phyloP scores from a whole-genome alignment of 2,113 vertebrate species.

The Pimephales promelas region DNA sequence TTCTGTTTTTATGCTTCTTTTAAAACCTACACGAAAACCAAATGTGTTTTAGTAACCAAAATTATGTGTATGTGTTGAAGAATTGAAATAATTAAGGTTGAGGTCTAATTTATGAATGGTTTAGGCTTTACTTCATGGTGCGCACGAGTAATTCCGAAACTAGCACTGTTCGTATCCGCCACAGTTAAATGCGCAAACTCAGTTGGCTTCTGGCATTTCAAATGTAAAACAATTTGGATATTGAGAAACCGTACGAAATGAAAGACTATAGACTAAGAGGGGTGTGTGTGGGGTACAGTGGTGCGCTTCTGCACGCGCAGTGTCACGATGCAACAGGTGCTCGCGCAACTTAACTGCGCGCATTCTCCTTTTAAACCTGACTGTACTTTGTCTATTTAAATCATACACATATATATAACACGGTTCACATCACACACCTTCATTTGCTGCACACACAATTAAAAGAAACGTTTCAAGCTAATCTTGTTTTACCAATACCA shows the following conservation, averaged over 20 bases:
- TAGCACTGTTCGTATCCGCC: not conserved
- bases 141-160: not conserved
- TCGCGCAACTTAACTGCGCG: not conserved
- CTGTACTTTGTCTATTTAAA: not conserved
- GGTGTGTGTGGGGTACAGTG: not conserved
- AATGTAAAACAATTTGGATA: not conserved
- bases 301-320: not conserved
- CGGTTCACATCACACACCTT: not conserved
- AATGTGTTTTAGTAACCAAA: not conserved
- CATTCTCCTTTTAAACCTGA: not conserved
- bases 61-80: not conserved
- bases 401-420: not conserved
- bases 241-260: not conserved
- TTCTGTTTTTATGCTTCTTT: not conserved
- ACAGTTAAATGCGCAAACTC: not conserved
- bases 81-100: not conserved
- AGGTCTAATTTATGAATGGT: not conserved
- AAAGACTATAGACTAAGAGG: not conserved
- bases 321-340: conserved; percentile 32
- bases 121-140: not conserved
- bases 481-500: no score
- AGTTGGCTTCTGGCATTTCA: not conserved
- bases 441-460: not conserved
- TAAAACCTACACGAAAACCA: not conserved
- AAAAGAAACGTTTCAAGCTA: not conserved